Conservation (phyloP, 2,888 invertebrate species). For the Tetanocera ferruginea region DNA sequence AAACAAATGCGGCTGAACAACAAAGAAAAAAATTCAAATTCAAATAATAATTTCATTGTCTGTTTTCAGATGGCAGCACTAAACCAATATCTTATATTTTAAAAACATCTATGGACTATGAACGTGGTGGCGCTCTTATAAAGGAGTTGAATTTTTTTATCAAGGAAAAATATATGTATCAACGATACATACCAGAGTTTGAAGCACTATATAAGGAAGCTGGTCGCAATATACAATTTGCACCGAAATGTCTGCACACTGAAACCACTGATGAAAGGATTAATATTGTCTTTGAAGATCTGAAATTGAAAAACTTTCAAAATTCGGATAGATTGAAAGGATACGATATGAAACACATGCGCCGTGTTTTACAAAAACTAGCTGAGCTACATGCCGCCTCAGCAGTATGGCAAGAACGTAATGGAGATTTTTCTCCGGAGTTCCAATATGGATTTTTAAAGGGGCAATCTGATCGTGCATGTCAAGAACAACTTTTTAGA, state of each 20-base stretch:
- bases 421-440: conserved; percentile 55
- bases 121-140: conserved; percentile 54
- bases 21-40: not conserved
- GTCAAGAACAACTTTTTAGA: not conserved
- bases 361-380: conserved; percentile 54
- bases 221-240: conserved; percentile 57
- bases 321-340: conserved; percentile 61
- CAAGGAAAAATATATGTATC: conserved; percentile 63
- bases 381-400: conserved; percentile 67
- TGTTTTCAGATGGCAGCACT: conserved; percentile 51
- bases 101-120: conserved; percentile 57
- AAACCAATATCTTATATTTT: conserved; percentile 58
- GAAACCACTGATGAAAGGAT: conserved; percentile 51
- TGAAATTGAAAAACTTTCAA: conserved; percentile 51
- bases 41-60: too few species aligned
- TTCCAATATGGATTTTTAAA: conserved; percentile 53
- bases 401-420: conserved; percentile 56
- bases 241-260: conserved; percentile 58
- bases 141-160: conserved; percentile 56
- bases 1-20: too few species aligned
- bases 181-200: conserved; percentile 59
- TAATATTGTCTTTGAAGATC: conserved; percentile 63
- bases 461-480: conserved; percentile 31
- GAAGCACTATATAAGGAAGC: conserved; percentile 58
- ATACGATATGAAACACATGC: conserved; percentile 59